phyloP scores from a whole-genome alignment of 2,888 invertebrate species.

The Alcis repandata region DNA sequence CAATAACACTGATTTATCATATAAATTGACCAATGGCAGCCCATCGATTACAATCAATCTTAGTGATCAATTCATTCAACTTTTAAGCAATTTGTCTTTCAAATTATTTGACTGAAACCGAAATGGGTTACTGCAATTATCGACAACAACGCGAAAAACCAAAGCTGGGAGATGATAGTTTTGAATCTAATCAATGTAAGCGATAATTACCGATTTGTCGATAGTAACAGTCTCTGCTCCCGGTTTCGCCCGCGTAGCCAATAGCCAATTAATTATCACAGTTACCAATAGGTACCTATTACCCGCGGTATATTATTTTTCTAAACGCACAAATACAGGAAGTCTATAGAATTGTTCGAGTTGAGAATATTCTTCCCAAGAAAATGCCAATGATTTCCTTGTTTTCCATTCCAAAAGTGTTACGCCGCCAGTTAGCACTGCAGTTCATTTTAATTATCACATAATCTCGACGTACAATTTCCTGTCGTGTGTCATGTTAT shows the following conservation, averaged over 20 bases:
- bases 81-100: conserved; percentile 16
- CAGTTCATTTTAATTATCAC: conserved; percentile 56
- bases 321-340: background rate
- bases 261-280: too few relatives aligned
- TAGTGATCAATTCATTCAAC: too few relatives aligned
- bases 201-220: too few relatives aligned
- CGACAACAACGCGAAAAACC: background rate
- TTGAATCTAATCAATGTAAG: too few relatives aligned
- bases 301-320: too few relatives aligned
- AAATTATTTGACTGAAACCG: conserved; percentile 7
- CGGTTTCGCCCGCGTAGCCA: too few relatives aligned
- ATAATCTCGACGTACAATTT: conserved; percentile 56
- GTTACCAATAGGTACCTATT: too few relatives aligned
- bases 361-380: background rate
- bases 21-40: conserved; percentile 12
- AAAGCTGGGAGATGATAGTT: too few relatives aligned
- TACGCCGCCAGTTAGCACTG: conserved; percentile 35
- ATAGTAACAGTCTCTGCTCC: too few relatives aligned
- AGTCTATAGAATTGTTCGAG: background rate
- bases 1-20: conserved; percentile 31
- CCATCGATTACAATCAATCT: conserved; percentile 14
- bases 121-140: too few relatives aligned
- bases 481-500: conserved; percentile 59
- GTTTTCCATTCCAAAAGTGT: conserved; percentile 28
- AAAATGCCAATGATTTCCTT: conserved; percentile 8